phyloP scores from a whole-genome alignment of 2,113 vertebrate genomes.

The Ursus arctos region DNA sequence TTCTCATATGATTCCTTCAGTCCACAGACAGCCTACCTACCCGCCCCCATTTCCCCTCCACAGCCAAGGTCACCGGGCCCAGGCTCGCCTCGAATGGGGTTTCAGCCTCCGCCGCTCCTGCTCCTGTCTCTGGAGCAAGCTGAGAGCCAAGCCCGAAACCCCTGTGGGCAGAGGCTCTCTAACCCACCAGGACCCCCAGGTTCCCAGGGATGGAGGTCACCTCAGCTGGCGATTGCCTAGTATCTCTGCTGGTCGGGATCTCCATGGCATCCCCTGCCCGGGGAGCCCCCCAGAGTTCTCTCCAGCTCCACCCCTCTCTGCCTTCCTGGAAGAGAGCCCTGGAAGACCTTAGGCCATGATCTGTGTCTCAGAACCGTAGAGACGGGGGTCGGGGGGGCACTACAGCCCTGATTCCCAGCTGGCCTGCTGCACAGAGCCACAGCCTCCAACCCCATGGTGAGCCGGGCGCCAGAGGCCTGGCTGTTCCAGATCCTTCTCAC shows the following conservation, averaged over 20 bases:
- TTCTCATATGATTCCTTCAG: neutral
- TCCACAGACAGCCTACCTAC: neutral
- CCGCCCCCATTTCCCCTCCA: too few species aligned
- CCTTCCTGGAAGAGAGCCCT: neutral
- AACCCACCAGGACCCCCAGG: too few species aligned
- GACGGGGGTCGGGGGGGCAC: rapidly evolving
- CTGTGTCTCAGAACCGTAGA: neutral
- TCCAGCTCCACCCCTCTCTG: neutral
- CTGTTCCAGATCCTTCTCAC: neutral
- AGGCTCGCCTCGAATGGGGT: too few species aligned
- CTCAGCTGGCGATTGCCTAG: too few species aligned
- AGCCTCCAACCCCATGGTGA: neutral
- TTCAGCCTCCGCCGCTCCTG: neutral
- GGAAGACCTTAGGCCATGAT: too few species aligned
- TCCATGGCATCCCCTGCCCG: too few species aligned
- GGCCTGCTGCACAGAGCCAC: neutral
- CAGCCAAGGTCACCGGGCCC: too few species aligned
- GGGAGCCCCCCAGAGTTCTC: neutral
- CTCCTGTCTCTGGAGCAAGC: neutral
- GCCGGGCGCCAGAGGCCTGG: neutral
- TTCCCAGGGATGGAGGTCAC: neutral
- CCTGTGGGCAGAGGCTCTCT: too few species aligned
- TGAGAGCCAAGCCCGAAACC: neutral
- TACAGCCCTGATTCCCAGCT: neutral
- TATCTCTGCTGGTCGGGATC: too few species aligned